A percentile compares a stretch with the other conserved stretches of the same genome.
Evolutionary conservation across 2,113 vertebrate genomes (phyloP).

Genomic region (Columba livia): DNA sequence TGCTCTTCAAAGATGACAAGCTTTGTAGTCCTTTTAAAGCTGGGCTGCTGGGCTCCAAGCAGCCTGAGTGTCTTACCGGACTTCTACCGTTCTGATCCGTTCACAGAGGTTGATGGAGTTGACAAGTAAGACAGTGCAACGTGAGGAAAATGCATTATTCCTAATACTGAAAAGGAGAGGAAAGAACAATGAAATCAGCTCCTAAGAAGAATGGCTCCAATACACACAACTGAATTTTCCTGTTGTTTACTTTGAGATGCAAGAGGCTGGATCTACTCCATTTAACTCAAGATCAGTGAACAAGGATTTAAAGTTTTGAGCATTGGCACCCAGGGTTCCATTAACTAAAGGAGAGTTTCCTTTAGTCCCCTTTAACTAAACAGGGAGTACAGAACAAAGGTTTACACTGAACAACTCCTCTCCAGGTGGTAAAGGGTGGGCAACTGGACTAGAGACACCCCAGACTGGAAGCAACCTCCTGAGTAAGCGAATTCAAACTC

Average conservation of each 20-base stretch:
- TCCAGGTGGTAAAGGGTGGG: background rate
- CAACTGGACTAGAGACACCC: background rate
- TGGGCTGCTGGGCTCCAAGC: background rate
- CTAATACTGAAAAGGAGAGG: constrained; percentile 73
- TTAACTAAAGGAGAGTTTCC: background rate
- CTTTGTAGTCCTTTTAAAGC: background rate
- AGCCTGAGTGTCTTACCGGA: constrained; percentile 58
- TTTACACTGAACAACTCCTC: background rate
- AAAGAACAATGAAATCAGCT: background rate
- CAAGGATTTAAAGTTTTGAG: background rate
- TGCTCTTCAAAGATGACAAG: background rate
- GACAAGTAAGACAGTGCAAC: constrained; percentile 70
- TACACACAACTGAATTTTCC: background rate
- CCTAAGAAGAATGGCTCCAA: background rate
- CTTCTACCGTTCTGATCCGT: constrained; percentile 55
- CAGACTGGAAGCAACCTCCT: background rate
- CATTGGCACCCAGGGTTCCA: fast-evolving
- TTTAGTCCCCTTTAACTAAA: background rate
- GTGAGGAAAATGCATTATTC: constrained; percentile 69
- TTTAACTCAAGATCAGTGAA: background rate
- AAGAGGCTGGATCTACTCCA: background rate
- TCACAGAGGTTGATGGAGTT: constrained; percentile 70
- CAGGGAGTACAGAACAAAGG: background rate
- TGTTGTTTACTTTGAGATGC: background rate
- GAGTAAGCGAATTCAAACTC: background rate